phyloP scores from a whole-genome alignment of 2,888 invertebrate species.

The Gandaritis pyraliata region DNA sequence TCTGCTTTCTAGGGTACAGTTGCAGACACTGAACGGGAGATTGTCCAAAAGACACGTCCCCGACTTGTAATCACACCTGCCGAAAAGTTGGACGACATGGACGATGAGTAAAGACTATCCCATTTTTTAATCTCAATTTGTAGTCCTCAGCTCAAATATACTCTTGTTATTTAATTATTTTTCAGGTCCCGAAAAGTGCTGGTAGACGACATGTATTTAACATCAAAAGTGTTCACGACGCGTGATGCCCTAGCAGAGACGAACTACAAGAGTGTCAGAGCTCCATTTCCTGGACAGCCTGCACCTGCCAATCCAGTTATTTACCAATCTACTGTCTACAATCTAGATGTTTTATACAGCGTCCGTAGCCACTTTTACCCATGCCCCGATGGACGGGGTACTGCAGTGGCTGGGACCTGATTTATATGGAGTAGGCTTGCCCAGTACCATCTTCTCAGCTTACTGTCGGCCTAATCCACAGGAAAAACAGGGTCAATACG shows the following conservation, averaged over 20 bases:
- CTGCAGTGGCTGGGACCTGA: too few species aligned
- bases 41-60: conserved; percentile 44
- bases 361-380: too few species aligned
- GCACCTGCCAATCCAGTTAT: conserved; percentile 27
- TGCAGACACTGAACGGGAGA: conserved; percentile 17
- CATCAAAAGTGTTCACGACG: conserved; percentile 23
- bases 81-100: conserved; percentile 53
- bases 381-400: too few species aligned
- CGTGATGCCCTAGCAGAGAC: conserved; percentile 10
- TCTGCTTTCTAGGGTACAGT: conserved; percentile 21
- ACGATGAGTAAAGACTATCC: conserved; percentile 27
- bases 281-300: conserved; percentile 24
- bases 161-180: conserved; percentile 1
- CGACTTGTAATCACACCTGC: conserved; percentile 58
- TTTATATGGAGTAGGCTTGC: too few species aligned
- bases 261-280: conserved; percentile 18
- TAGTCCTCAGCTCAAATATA: too few species aligned
- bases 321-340: not conserved
- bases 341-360: too few species aligned
- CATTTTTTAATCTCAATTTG: too few species aligned
- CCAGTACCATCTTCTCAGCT: too few species aligned
- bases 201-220: conserved; percentile 41
- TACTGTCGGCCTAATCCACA: too few species aligned
- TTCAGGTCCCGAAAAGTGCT: conserved; percentile 35
- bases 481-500: too few species aligned